Conservation (phyloP, 1,140 invertebrate species). For the Matsumurasca onukii region DNA sequence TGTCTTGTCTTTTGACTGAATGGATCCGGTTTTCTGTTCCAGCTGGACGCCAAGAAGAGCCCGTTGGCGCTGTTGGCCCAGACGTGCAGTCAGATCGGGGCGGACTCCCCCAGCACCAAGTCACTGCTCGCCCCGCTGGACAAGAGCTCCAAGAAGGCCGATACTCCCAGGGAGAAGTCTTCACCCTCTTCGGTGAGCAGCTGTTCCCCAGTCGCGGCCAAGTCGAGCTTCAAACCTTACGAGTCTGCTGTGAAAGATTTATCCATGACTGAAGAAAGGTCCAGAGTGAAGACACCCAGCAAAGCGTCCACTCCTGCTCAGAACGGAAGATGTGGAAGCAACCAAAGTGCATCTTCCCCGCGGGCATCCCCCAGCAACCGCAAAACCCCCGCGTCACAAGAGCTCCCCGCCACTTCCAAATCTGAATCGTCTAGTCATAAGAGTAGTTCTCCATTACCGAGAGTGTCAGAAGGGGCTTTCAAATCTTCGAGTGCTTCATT, state of each 20-base stretch:
- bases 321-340: conserved; percentile 37
- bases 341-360: conserved; percentile 38
- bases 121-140: conserved; percentile 71
- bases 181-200: conserved; percentile 33
- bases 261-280: conserved; percentile 60
- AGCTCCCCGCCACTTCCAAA: conserved; percentile 30
- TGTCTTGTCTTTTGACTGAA: not conserved
- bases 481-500: conserved; percentile 54
- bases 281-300: conserved; percentile 35
- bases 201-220: conserved; percentile 52
- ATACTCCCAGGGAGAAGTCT: conserved; percentile 35
- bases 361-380: conserved; percentile 37
- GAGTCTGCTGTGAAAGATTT: conserved; percentile 68
- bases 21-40: conserved; percentile 52
- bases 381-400: conserved; percentile 35
- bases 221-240: conserved; percentile 84
- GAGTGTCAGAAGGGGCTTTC: conserved; percentile 64
- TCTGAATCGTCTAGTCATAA: conserved; percentile 28
- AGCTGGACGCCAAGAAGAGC: conserved; percentile 98
- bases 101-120: conserved; percentile 67
- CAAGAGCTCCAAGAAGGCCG: conserved; percentile 62
- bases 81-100: conserved; percentile 97
- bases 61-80: conserved; percentile 95
- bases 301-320: conserved; percentile 20
- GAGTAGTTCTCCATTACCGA: conserved; percentile 19